Evolutionary conservation across 2,888 invertebrate genomes (phyloP), one percentile per base, ranked within the genome.

Genomic region (Dicyrtoma fusca): DNA sequence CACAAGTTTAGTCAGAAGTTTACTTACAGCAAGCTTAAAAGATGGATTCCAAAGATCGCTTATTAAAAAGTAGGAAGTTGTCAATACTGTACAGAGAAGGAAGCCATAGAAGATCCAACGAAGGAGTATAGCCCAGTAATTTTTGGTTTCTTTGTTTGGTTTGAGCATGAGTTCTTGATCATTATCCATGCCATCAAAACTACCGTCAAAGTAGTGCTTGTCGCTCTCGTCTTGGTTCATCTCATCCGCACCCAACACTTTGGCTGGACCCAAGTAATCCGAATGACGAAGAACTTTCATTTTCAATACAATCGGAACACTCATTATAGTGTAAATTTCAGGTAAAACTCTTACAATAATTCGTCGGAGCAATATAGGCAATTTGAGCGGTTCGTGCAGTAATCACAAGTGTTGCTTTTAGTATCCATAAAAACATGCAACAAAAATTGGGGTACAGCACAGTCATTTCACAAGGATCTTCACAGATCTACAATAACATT

Each of bases 101-200:
- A 68, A 45, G 11, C 17, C 17, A 42, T 68, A 68, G 25, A 68
- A 68, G 1, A 45, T 47, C 6, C 26, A 23, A n/a, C 68, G 68
- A 26, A 68, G 68, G 1, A 59, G 23, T 11, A 42, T 55, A 6
- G 57, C 68, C 55, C 68, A 68, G 0, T 55, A 44, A 59, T 68
- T 68, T 68, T 68, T 68, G 42, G 45, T 55, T 14, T 19, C 19
- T 23, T 57, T 57, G 57, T 68, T 68, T 44, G 68, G 68, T 21
- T 57, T 68, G 19, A 68, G 25, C 19, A 68, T 55, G 3, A 68
- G 25, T 59, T 68, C 68, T 55, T 68, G 68, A 42, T 68, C 68
- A 45, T 68, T 57, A 21, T 68, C 68, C 11, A 68, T 45, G 13
- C 59, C 57, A 14, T 68, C 68, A 55, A 68, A 68, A 23, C 57